Evolutionary conservation across 2,797 vertebrate genomes (phyloP), one percentile per base, ranked within the genome.

Genomic region (Salarias fasciatus): DNA sequence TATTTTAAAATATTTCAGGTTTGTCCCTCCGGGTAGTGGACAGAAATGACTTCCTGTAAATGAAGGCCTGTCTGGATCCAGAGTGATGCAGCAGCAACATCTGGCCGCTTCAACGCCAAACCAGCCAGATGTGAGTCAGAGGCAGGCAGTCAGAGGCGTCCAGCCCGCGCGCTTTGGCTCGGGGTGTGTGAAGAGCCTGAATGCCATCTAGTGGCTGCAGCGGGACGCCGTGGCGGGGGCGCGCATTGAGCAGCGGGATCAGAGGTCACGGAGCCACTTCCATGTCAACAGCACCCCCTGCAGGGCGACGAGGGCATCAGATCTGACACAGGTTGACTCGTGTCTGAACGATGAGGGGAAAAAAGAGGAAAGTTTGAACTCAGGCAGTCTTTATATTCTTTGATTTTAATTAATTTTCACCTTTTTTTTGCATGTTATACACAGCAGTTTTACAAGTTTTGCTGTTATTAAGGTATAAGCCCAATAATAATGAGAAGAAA

Each of bases 161-260:
- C 50, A 66, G 1, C 3, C 12, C 40, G 2, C n/a, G 13, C 3
- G 28, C 48, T 30, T 5, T 36, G 58, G n/a, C 24, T 36, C 15
- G 49, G 4, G 3, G 51, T 8, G 60, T 72, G 35, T 53, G 6
- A 83, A 87, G 88, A 89, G 78, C 63, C 87, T 79, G 79, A 83
- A 80, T 53, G 88, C 87, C 90, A 89, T 88, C 90, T 91, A 88
- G 87, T 71, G 90, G 85, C 68, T 29, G 65, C 63, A 59, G 63
- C n/a, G 4, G 63, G 57, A 75, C 35, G 55, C 38, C 2, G 4
- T 0, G 30, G 14, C 38, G 33, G 9, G 4, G 9, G 56, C 8
- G 35, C 1, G 46, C 48, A 52, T 2, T n/a, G 52, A 50, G 69
- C 76, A 40, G 48, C 53, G 57, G 46, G 74, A 79, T 67, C 77